These are phyloP conservation scores for Macquaria ambigua DNA, from an alignment of 2,113 vertebrate species.

Conservation along the genomic window DNA sequence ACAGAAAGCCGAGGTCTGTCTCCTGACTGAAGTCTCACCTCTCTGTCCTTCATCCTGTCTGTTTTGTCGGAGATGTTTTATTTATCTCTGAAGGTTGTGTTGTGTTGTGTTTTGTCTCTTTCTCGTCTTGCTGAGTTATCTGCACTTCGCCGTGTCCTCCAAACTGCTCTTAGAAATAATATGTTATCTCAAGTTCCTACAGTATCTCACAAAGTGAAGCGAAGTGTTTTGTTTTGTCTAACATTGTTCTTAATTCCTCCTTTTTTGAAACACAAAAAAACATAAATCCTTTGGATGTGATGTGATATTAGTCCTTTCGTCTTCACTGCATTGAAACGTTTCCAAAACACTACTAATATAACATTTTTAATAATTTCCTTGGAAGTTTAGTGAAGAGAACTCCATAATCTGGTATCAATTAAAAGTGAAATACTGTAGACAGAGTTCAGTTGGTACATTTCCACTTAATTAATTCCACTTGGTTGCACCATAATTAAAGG, in stretches of 20 bases:
- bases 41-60: too few relatives aligned
- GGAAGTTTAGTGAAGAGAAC: neutral
- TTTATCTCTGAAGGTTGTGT: slow-evolving; percentile 8
- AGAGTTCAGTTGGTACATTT: neutral
- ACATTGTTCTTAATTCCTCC: neutral
- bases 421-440: neutral
- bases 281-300: neutral
- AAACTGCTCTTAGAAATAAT: neutral
- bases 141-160: neutral
- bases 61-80: neutral
- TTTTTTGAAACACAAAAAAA: neutral
- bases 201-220: neutral
- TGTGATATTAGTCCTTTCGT: too few relatives aligned
- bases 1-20: neutral
- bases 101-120: neutral
- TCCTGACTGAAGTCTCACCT: neutral
- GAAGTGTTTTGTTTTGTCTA: neutral
- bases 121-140: neutral
- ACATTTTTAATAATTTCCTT: too few relatives aligned
- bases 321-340: neutral
- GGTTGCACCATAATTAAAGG: neutral
- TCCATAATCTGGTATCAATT: neutral
- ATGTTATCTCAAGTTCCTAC: neutral
- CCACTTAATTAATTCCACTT: neutral
- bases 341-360: neutral